Evolutionary conservation across 2,113 vertebrate genomes (phyloP).

Genomic region (Odobenus rosmarus): DNA sequence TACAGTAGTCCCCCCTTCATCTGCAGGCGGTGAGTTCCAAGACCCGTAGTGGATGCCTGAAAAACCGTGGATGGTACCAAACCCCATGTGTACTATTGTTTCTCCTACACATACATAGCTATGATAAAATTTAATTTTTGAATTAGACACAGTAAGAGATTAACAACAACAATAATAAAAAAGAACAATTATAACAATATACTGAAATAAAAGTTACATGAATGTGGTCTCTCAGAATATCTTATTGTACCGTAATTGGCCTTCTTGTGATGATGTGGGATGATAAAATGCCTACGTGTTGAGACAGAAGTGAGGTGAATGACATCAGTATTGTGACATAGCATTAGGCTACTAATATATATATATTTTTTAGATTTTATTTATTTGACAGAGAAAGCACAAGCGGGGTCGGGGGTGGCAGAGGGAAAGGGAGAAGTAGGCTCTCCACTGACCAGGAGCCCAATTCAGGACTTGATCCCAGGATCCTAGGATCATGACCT

Average conservation of each 20-base stretch:
- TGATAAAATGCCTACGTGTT: neutral
- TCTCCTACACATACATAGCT: neutral
- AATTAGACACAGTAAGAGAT: neutral
- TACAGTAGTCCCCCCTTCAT: no score
- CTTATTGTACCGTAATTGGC: neutral
- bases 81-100: neutral
- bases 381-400: no score
- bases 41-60: neutral
- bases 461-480: neutral
- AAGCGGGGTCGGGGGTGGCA: neutral
- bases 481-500: neutral
- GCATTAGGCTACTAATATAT: neutral
- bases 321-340: neutral
- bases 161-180: neutral
- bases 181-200: neutral
- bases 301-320: neutral
- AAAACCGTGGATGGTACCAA: neutral
- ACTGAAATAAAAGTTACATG: neutral
- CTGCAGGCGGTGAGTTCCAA: neutral
- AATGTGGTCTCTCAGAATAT: neutral
- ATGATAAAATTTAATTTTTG: neutral
- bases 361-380: neutral
- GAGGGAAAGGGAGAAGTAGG: neutral
- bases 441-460: neutral
- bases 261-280: neutral